Conservation (phyloP, 2,797 vertebrate species). For the Leptodactylus fallax region DNA sequence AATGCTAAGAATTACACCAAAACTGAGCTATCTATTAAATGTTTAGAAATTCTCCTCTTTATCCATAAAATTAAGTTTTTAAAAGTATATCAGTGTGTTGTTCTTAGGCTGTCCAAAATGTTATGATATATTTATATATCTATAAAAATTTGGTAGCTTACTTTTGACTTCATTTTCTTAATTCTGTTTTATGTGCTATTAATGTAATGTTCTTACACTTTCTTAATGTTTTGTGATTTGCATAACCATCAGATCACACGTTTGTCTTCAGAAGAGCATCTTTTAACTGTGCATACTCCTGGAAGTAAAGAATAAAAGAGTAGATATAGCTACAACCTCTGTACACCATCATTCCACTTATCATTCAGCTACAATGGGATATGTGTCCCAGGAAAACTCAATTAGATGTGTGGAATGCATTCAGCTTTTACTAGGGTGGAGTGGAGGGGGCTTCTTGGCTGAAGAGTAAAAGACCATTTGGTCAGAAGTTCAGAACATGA, state of each 20-base stretch:
- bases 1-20: not conserved
- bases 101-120: no score
- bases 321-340: not conserved
- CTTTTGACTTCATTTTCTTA: not conserved
- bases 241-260: not conserved
- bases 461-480: conserved; percentile 22
- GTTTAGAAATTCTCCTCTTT: not conserved
- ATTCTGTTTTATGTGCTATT: not conserved
- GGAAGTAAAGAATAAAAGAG: not conserved
- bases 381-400: conserved; percentile 31
- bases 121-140: no score
- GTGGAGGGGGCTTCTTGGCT: conserved; percentile 26
- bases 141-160: not conserved
- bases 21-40: not conserved
- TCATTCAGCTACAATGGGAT: conserved; percentile 21
- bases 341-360: not conserved
- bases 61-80: not conserved
- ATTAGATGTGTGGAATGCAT: conserved; percentile 36
- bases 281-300: not conserved
- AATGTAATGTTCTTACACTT: not conserved
- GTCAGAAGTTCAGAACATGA: conserved; percentile 46
- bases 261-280: conserved; percentile 1
- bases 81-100: not conserved
- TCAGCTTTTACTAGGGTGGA: conserved; percentile 14
- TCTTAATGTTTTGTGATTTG: not conserved